A percentile compares a stretch with the other conserved stretches of the same genome.
Conservation (phyloP, 2,797 vertebrate species). For the Paedocypris micromegethes region DNA sequence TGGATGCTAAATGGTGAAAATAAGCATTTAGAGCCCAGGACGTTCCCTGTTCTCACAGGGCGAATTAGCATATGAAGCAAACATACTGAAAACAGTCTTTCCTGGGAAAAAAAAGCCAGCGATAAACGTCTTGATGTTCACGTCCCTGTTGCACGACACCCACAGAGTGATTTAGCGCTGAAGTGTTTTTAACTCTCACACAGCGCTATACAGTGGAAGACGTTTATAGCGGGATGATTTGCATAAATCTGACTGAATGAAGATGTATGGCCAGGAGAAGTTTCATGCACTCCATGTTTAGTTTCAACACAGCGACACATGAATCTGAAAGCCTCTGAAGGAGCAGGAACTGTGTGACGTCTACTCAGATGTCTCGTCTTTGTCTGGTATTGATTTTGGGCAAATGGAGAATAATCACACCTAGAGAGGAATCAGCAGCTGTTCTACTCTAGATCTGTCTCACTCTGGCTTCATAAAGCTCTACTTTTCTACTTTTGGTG, state of each 20-base stretch:
- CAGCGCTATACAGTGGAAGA: constrained; percentile 16
- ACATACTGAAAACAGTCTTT: constrained; percentile 36
- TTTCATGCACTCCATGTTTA: constrained; percentile 26
- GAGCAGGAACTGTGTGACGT: constrained; percentile 13
- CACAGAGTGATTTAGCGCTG: constrained; percentile 31
- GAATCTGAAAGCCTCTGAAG: constrained; percentile 5
- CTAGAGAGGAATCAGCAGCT: constrained; percentile 4
- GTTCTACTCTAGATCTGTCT: constrained; percentile 1
- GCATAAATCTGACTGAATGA: constrained; percentile 31
- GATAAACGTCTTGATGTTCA: constrained; percentile 37
- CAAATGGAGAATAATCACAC: constrained; percentile 17
- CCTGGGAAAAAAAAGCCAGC: constrained; percentile 6
- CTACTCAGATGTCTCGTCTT: constrained; percentile 10
- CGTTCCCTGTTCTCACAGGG: constrained; percentile 26
- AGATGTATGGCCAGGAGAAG: constrained; percentile 9
- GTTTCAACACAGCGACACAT: constrained; percentile 7
- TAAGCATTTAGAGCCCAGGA: constrained; percentile 26
- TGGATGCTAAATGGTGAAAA: constrained; percentile 37
- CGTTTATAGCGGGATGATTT: constrained; percentile 31
- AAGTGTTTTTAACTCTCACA: constrained; percentile 46
- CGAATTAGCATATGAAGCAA: constrained; percentile 46
- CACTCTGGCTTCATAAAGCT: not conserved
- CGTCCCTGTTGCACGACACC: constrained; percentile 18
- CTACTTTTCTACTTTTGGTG: not conserved
- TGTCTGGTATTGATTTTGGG: constrained; percentile 1